Evolutionary conservation across 1,140 invertebrate species (phyloP).

Genomic region (Maconellicoccus hirsutus): DNA sequence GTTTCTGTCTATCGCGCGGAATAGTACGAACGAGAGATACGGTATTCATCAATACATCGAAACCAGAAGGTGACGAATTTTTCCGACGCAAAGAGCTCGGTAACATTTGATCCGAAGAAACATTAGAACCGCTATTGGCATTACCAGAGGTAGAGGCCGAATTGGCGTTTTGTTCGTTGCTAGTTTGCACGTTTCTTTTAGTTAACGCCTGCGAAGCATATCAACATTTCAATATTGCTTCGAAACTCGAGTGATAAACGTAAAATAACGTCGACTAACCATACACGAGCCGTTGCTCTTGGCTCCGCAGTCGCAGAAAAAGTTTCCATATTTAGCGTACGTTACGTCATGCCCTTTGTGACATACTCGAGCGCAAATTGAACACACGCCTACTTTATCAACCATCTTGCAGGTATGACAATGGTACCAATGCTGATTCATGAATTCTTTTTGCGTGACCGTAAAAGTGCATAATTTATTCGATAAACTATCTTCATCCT

Average conservation of each 20-base stretch:
- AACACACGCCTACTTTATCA: slow-evolving; percentile 93
- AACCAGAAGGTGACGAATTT: slow-evolving; percentile 53
- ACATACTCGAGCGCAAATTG: slow-evolving; percentile 91
- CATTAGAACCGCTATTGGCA: slow-evolving; percentile 31
- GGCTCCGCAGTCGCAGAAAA: slow-evolving; percentile 97
- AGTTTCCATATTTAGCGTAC: slow-evolving; percentile 96
- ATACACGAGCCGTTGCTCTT: slow-evolving; percentile 72
- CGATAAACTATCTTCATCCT: slow-evolving; percentile 87
- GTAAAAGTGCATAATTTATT: slow-evolving; percentile 96
- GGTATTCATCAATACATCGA: slow-evolving; percentile 37
- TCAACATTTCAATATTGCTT: neutral
- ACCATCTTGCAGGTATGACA: slow-evolving; percentile 98
- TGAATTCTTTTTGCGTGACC: slow-evolving; percentile 93
- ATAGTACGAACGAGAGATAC: slow-evolving; percentile 25
- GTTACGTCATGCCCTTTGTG: slow-evolving; percentile 93
- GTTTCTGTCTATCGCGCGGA: slow-evolving; percentile 40
- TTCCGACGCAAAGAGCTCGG: slow-evolving; percentile 54
- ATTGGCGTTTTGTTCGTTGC: slow-evolving; percentile 34
- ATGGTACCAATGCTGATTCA: slow-evolving; percentile 97
- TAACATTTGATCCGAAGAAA: slow-evolving; percentile 35
- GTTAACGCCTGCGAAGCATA: slow-evolving; percentile 23
- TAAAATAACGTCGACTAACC: slow-evolving; percentile 30
- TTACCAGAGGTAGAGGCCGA: slow-evolving; percentile 29
- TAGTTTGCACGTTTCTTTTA: slow-evolving; percentile 37
- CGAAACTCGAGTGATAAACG: neutral